phyloP scores from a whole-genome alignment of 2,888 invertebrate species.

The Macrophya annulata region DNA sequence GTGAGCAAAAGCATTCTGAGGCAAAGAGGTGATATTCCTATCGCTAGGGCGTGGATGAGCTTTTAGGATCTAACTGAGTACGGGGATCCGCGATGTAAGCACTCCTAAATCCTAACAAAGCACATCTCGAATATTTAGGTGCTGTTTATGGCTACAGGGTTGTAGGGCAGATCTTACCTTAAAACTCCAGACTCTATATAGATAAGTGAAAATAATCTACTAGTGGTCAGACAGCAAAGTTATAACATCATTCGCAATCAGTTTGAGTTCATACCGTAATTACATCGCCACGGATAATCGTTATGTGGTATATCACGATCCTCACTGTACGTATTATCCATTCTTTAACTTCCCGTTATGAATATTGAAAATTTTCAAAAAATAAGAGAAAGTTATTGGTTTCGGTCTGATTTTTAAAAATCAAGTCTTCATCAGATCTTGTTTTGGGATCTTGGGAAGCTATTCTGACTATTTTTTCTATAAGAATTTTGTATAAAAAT shows the following conservation, averaged over 20 bases:
- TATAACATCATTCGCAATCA: not conserved
- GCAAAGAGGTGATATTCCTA: not conserved
- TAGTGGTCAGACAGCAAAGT: not conserved
- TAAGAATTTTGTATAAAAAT: no score
- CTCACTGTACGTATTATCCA: not conserved
- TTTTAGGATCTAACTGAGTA: conserved; percentile 3
- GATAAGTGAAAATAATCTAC: not conserved
- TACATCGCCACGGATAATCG: not conserved
- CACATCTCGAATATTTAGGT: conserved; percentile 37
- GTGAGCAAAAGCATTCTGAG: not conserved
- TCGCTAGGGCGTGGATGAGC: conserved; percentile 21
- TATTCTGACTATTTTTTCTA: no score
- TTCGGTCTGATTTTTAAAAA: no score
- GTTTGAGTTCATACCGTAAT: not conserved
- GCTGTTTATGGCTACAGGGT: conserved; percentile 15
- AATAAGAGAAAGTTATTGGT: no score
- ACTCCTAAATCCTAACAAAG: conserved; percentile 44
- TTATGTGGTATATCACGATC: not conserved
- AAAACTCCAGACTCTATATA: not conserved
- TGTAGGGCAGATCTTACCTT: not conserved
- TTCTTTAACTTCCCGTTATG: not conserved
- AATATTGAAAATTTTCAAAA: no score
- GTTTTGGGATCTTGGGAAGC: no score
- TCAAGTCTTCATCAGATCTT: no score
- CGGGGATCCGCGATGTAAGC: conserved; percentile 35